Evolutionary conservation across 2,113 vertebrate species (phyloP).

Genomic region (Silurus asotus): DNA sequence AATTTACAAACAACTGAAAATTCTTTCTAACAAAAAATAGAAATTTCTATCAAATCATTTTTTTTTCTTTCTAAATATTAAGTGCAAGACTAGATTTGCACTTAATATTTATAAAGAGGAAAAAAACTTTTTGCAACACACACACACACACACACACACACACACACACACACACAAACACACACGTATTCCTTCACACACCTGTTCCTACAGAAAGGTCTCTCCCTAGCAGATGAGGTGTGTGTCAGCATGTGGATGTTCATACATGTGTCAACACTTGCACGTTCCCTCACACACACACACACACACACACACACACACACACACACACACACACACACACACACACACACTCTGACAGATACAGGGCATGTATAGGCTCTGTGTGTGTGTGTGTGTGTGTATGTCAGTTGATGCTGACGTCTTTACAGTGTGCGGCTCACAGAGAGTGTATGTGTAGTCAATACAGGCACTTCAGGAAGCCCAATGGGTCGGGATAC

Average conservation of each 20-base stretch:
- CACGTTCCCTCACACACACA: background rate
- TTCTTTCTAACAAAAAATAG: no score
- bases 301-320: background rate
- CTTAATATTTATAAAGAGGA: background rate
- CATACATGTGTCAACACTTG: slow-evolving; percentile 1
- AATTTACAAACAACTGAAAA: no score
- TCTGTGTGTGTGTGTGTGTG: background rate
- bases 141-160: background rate
- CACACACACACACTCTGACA: background rate
- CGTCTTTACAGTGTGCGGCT: background rate
- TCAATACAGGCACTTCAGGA: slow-evolving; percentile 1
- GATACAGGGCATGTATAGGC: background rate
- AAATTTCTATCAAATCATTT: no score
- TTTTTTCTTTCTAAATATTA: no score
- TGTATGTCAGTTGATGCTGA: background rate
- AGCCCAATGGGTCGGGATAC: background rate
- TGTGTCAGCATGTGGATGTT: slow-evolving; percentile 13
- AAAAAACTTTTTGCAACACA: background rate
- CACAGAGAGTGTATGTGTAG: background rate
- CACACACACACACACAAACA: slow-evolving; percentile 3
- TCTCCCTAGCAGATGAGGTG: background rate
- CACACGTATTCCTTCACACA: background rate
- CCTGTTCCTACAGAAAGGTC: slow-evolving; percentile 17
- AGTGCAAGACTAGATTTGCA: no score
- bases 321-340: background rate